phyloP scores from a whole-genome alignment of 2,113 vertebrate species.

The Indri indri region DNA sequence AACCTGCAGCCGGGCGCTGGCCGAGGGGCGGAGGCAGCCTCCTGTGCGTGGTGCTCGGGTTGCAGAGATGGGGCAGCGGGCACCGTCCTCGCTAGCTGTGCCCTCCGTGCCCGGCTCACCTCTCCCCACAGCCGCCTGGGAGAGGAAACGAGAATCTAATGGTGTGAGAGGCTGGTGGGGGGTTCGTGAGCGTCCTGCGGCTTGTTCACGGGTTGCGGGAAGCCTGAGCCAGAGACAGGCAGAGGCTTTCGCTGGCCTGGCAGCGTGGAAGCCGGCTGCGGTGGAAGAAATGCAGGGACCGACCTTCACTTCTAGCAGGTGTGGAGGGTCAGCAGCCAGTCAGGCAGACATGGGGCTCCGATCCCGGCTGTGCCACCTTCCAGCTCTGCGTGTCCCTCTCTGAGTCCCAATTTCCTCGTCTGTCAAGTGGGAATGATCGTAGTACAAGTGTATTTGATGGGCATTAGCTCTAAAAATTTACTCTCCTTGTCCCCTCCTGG shows the following conservation, averaged over 20 bases:
- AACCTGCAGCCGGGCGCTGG: neutral
- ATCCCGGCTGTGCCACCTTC: neutral
- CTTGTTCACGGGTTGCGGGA: neutral
- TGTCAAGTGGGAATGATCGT: neutral
- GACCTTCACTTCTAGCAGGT: neutral
- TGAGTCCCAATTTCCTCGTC: neutral
- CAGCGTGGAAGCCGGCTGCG: neutral
- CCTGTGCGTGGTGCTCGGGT: neutral
- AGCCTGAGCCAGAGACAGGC: neutral
- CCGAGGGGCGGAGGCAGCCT: no score
- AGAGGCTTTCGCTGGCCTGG: no score
- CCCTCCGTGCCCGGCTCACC: fast-evolving
- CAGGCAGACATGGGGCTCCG: neutral
- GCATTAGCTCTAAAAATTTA: neutral
- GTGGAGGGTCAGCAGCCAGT: neutral
- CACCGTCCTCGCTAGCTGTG: fast-evolving
- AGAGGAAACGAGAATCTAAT: neutral
- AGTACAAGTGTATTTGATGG: neutral
- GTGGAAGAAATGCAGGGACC: fast-evolving
- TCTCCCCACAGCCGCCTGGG: neutral
- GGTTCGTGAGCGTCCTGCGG: fast-evolving
- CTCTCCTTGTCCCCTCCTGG: neutral
- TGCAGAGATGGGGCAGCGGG: neutral
- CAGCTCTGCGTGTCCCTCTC: neutral
- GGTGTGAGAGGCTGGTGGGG: neutral